Conservation (phyloP, 2,888 invertebrate genomes). For the Eledone cirrhosa region DNA sequence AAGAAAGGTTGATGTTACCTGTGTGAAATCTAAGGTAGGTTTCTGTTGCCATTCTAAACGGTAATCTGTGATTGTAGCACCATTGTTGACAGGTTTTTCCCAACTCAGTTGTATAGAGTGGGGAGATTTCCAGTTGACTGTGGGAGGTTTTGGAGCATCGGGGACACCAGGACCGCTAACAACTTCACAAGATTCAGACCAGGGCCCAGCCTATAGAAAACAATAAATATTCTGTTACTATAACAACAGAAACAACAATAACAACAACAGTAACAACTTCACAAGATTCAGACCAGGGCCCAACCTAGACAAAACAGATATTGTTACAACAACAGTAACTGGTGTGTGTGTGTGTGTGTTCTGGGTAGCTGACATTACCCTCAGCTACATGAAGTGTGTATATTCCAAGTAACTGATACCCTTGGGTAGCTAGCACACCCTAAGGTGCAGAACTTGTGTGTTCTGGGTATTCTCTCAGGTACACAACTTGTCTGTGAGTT, state of each 20-base stretch:
- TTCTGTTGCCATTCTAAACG: constrained; percentile 73
- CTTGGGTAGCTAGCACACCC: too few species aligned
- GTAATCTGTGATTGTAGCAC: constrained; percentile 82
- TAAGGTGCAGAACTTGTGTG: too few species aligned
- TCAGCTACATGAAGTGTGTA: too few species aligned
- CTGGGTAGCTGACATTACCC: too few species aligned
- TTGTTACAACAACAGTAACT: too few species aligned
- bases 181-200: constrained; percentile 80
- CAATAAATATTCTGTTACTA: background rate
- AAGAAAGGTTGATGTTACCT: constrained; percentile 43
- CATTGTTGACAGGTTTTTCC: constrained; percentile 82
- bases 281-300: too few species aligned
- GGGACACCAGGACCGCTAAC: constrained; percentile 85
- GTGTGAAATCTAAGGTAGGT: constrained; percentile 57
- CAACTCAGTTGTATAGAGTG: constrained; percentile 78
- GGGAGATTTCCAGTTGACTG: constrained; percentile 74
- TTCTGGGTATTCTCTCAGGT: too few species aligned
- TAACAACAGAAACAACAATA: background rate
- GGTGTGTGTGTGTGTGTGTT: too few species aligned
- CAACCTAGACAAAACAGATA: too few species aligned
- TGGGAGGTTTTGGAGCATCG: constrained; percentile 75
- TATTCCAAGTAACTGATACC: too few species aligned
- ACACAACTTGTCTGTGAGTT: too few species aligned
- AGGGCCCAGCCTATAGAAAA: constrained; percentile 73
- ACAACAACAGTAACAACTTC: too few species aligned